A percentile compares a stretch with the other conserved stretches of the same genome.
These are phyloP conservation scores for Microctonus aethiopoides DNA, from an alignment of 2,888 invertebrate species.

Conservation along the genomic window DNA sequence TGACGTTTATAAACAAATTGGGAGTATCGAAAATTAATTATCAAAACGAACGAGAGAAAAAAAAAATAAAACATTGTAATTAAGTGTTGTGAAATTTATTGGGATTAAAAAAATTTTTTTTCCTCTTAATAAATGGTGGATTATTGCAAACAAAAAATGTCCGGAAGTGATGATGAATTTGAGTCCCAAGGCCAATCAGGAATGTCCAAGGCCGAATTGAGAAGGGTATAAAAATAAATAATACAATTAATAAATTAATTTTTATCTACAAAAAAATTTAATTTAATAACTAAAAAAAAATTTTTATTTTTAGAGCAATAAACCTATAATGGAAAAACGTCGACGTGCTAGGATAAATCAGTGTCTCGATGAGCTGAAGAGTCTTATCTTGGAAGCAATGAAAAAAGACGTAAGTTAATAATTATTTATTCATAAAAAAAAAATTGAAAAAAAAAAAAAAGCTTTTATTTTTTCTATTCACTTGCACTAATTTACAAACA, in stretches of 20 bases:
- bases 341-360: conserved; percentile 90
- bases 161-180: conserved; percentile 64
- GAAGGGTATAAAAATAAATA: conserved; percentile 70
- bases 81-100: conserved; percentile 25
- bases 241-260: neutral
- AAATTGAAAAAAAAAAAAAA: too few species aligned
- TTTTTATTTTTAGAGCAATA: conserved; percentile 80
- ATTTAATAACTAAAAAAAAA: neutral
- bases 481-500: too few species aligned
- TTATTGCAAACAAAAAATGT: conserved; percentile 64
- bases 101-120: too few species aligned
- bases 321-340: conserved; percentile 93
- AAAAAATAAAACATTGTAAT: neutral
- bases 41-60: neutral
- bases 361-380: conserved; percentile 88
- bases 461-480: neutral
- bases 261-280: conserved; percentile 18
- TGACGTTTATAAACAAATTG: too few species aligned
- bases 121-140: conserved; percentile 60
- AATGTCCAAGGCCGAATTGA: conserved; percentile 77
- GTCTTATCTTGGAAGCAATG: conserved; percentile 84
- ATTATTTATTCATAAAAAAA: too few species aligned
- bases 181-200: conserved; percentile 70
- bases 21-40: neutral
- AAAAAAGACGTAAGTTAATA: conserved; percentile 91